A percentile compares a stretch with the other conserved stretches of the same genome.
phyloP scores from a whole-genome alignment of 2,113 vertebrate genomes.

The Ardeotis arabs region DNA sequence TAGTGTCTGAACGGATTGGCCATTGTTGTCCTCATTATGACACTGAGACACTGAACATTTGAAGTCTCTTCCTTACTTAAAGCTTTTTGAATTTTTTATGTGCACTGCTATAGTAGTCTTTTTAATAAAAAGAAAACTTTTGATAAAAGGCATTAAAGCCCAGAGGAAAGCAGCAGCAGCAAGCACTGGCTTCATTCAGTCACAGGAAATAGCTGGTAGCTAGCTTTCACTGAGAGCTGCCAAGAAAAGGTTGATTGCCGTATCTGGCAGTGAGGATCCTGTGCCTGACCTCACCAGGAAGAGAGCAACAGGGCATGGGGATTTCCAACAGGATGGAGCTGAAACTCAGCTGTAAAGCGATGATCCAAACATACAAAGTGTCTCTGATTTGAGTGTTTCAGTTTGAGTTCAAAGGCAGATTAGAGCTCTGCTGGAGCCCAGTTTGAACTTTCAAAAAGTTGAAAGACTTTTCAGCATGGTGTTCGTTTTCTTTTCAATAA shows the following conservation, averaged over 20 bases:
- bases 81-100: not conserved
- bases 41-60: not conserved
- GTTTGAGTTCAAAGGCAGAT: slow-evolving; percentile 16
- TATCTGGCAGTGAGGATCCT: not conserved
- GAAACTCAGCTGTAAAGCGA: not conserved
- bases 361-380: not conserved
- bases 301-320: not conserved
- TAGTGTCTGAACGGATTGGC: not conserved
- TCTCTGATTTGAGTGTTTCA: not conserved
- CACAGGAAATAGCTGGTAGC: not conserved
- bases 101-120: not conserved
- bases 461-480: not conserved
- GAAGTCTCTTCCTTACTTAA: not conserved
- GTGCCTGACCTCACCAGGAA: not conserved
- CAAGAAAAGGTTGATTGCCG: not conserved
- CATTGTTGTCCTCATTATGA: not conserved
- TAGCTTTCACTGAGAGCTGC: not conserved
- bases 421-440: slow-evolving; percentile 1
- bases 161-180: not conserved
- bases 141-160: not conserved
- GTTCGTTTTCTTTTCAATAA: not conserved
- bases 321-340: not conserved
- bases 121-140: not conserved
- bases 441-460: not conserved
- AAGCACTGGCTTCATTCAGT: not conserved